These are phyloP conservation scores for Melolontha melolontha DNA, from an alignment of 2,888 invertebrate species.

Conservation along the genomic window DNA sequence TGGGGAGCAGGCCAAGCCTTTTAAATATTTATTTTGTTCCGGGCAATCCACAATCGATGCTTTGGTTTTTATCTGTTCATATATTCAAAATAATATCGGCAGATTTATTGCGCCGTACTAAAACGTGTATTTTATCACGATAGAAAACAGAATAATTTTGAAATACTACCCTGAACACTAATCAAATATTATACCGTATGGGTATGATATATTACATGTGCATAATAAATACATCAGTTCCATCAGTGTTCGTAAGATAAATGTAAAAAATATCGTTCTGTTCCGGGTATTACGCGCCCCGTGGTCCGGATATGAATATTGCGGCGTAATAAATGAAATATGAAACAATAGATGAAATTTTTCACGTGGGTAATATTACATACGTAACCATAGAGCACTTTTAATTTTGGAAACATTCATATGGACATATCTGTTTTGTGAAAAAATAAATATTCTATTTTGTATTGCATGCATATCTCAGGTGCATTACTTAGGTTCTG, in stretches of 20 bases:
- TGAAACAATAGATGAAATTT: constrained; percentile 28
- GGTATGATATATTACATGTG: constrained; percentile 35
- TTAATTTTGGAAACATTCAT: too few relatives aligned
- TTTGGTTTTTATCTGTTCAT: constrained; percentile 23
- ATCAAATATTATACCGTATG: constrained; percentile 38
- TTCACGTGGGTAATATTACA: constrained; percentile 6
- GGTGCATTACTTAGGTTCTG: too few relatives aligned
- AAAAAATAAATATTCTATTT: too few relatives aligned
- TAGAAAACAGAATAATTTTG: constrained; percentile 39
- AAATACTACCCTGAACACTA: constrained; percentile 37
- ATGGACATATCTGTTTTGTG: too few relatives aligned
- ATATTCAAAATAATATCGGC: constrained; percentile 32
- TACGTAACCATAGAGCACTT: too few relatives aligned
- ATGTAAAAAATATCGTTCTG: constrained; percentile 36
- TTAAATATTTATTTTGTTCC: constrained; percentile 6
- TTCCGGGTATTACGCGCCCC: constrained; percentile 5
- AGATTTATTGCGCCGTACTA: constrained; percentile 37
- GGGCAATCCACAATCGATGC: background rate
- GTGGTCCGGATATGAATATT: constrained; percentile 5
- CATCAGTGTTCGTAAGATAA: constrained; percentile 40
- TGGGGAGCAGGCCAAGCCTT: background rate
- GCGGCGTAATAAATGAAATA: constrained; percentile 32
- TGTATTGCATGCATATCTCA: too few relatives aligned
- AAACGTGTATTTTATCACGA: constrained; percentile 40
- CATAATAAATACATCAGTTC: constrained; percentile 43